phyloP scores from a whole-genome alignment of 2,888 invertebrate genomes.

The Chloromyia formosa region DNA sequence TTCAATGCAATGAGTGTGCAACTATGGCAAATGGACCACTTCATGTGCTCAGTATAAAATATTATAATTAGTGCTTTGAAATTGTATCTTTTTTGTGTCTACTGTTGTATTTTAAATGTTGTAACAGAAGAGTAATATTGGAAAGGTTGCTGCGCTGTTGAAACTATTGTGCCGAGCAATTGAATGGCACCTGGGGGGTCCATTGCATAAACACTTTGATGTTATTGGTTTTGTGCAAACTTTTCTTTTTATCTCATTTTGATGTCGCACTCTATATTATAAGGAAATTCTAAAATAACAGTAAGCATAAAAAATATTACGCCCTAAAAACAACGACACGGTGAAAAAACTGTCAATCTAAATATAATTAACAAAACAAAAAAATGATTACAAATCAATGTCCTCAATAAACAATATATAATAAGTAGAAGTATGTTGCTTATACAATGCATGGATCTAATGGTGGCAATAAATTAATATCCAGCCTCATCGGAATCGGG shows the following conservation, averaged over 20 bases:
- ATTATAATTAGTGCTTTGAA: too few relatives aligned
- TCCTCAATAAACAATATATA: slow-evolving; percentile 23
- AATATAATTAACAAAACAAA: slow-evolving; percentile 8
- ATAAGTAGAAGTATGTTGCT: slow-evolving; percentile 25
- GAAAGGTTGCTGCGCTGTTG: too few relatives aligned
- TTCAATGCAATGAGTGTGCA: not conserved
- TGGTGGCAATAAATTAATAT: slow-evolving; percentile 54
- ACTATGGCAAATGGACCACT: not conserved
- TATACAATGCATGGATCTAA: not conserved
- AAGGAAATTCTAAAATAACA: slow-evolving; percentile 25
- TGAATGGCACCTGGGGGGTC: too few relatives aligned
- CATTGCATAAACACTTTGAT: too few relatives aligned
- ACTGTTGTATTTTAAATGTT: too few relatives aligned
- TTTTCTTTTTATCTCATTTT: too few relatives aligned
- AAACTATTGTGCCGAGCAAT: too few relatives aligned
- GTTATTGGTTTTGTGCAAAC: too few relatives aligned
- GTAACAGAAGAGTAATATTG: too few relatives aligned
- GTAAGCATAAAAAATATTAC: not conserved
- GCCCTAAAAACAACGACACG: not conserved
- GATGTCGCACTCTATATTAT: too few relatives aligned
- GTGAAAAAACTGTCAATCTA: slow-evolving; percentile 26
- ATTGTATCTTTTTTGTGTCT: too few relatives aligned
- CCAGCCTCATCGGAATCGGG: slow-evolving; percentile 60
- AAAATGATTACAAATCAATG: slow-evolving; percentile 15
- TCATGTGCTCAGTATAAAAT: not conserved